phyloP scores from a whole-genome alignment of 2,113 vertebrate species.

The Megaleporinus macrocephalus region DNA sequence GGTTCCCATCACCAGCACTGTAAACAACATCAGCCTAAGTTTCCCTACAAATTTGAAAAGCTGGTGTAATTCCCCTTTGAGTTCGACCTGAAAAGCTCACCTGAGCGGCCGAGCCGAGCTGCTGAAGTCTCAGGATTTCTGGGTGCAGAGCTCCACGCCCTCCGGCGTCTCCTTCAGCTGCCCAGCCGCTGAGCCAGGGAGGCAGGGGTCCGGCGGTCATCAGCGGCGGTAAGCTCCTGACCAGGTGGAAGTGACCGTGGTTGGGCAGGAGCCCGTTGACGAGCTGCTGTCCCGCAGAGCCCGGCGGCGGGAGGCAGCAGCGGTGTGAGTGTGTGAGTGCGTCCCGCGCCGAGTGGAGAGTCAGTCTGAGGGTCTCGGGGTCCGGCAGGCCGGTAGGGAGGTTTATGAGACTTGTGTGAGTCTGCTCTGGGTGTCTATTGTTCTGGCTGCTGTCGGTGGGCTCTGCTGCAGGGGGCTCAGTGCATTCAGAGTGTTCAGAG shows the following conservation, averaged over 20 bases:
- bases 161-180: not conserved
- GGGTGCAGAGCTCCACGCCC: not conserved
- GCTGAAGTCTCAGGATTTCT: not conserved
- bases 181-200: not conserved
- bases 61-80: too few relatives aligned
- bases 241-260: not conserved
- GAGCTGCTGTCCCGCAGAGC: not conserved
- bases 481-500: not conserved
- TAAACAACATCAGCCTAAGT: too few relatives aligned
- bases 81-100: not conserved
- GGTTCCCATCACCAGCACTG: too few relatives aligned
- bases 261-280: not conserved
- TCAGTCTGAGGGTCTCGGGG: not conserved
- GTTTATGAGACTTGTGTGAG: not conserved
- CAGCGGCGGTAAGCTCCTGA: not conserved
- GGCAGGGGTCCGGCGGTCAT: not conserved
- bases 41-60: too few relatives aligned
- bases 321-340: not conserved
- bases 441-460: too few relatives aligned
- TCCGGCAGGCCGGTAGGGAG: not conserved
- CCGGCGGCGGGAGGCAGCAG: not conserved
- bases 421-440: not conserved
- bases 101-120: not conserved
- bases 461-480: not conserved
- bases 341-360: not conserved